Evolutionary conservation across 2,888 invertebrate species (phyloP).

Genomic region (Hetaerina titia): DNA sequence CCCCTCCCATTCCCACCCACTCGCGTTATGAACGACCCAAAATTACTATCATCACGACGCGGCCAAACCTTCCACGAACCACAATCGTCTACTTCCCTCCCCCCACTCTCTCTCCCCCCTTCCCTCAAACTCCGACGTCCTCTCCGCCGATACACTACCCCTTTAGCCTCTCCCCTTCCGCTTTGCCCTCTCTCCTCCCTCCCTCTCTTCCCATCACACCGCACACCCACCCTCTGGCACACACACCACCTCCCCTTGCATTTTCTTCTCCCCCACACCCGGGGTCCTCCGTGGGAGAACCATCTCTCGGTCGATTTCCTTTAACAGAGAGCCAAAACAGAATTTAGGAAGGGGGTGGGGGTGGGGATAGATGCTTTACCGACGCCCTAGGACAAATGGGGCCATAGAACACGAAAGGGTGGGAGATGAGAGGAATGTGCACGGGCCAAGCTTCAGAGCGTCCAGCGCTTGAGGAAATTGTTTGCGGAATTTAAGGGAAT

Average conservation of each 20-base stretch:
- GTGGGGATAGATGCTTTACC: not conserved
- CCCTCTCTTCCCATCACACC: not conserved
- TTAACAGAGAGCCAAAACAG: conserved; percentile 55
- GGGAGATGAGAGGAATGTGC: not conserved
- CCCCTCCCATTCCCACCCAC: conserved; percentile 62
- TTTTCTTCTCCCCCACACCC: not conserved
- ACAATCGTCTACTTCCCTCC: conserved; percentile 36
- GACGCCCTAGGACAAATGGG: conserved; percentile 27
- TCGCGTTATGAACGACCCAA: conserved; percentile 67
- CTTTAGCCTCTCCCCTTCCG: not conserved
- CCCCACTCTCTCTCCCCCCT: not conserved
- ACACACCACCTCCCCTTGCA: not conserved
- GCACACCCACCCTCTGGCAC: not conserved
- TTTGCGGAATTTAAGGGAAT: not conserved
- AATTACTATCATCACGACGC: conserved; percentile 66
- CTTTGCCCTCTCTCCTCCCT: not conserved
- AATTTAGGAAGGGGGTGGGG: conserved; percentile 15
- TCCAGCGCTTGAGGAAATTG: not conserved
- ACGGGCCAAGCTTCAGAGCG: not conserved
- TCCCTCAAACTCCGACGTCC: not conserved
- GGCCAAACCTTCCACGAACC: conserved; percentile 64
- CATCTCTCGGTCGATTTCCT: conserved; percentile 51
- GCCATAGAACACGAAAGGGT: conserved; percentile 30
- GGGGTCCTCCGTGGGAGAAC: conserved; percentile 39
- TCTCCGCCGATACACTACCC: not conserved